These are phyloP conservation scores for Piaya cayana DNA, from an alignment of 2,113 vertebrate species.

Conservation along the genomic window DNA sequence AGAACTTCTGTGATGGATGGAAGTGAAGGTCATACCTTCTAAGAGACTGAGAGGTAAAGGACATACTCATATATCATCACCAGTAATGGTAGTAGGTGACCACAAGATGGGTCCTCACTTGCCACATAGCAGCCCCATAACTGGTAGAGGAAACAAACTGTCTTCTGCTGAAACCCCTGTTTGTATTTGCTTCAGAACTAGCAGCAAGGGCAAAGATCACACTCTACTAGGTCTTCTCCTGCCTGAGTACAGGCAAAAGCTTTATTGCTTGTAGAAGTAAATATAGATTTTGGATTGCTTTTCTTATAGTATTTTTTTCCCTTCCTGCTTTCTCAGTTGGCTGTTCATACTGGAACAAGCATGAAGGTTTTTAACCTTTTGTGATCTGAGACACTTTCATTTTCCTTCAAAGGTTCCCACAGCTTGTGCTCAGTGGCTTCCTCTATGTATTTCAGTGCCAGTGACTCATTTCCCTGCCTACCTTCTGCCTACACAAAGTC, in stretches of 20 bases:
- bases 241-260: neutral
- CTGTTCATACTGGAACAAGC: neutral
- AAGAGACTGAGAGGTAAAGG: neutral
- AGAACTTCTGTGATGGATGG: neutral
- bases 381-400: neutral
- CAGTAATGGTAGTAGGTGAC: fast-evolving
- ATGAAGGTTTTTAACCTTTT: neutral
- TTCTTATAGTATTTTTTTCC: neutral
- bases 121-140: neutral
- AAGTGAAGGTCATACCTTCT: neutral
- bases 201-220: neutral
- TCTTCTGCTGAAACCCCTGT: neutral
- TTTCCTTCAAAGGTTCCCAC: conserved; percentile 4
- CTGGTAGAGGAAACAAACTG: neutral
- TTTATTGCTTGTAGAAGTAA: neutral
- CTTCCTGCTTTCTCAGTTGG: neutral
- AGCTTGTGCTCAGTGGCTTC: neutral
- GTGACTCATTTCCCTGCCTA: conserved; percentile 36
- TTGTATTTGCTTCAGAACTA: neutral
- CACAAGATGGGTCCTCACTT: neutral
- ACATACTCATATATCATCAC: neutral
- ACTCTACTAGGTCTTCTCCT: neutral
- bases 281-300: neutral
- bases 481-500: conserved; percentile 6
- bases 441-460: neutral